Evolutionary conservation across 2,888 invertebrate species (phyloP), one percentile per base, ranked within the genome.

Genomic region (Herminia tarsipennalis): DNA sequence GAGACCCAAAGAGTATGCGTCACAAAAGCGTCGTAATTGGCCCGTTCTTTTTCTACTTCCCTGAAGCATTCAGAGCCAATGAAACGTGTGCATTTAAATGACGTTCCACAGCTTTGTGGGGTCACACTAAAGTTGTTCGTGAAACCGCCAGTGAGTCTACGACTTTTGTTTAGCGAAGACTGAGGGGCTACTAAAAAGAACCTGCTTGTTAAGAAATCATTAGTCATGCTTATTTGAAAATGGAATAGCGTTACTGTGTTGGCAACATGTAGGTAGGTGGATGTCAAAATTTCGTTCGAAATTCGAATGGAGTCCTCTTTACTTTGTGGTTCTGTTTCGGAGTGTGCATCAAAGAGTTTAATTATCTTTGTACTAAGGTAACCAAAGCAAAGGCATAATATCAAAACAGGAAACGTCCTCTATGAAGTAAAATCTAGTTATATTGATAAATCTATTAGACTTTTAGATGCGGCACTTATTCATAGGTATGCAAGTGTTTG

Each of bases 21-120:
- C 83, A 90, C 90, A 91, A 91, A 89, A 84, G 90, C 87, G 81
- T 79, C 83, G 88, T 91, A 91, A 91, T 90, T 91, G 91, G 90
- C 90, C 82, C 88, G 88, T 88, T 88, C 90, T 91, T 90, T 89
- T 89, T 87, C 86, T 86, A 87, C 88, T 89, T 87, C 86, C 87
- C 88, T 84, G 85, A 86, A 90, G 88, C 89, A 90, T 91, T 91
- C 88, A 88, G 83, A 89, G 81, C 89, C 90, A 90, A 91, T 91
- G 91, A 91, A 88, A 90, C 91, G 91, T 91, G 90, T 89, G 91
- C 91, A 90, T 90, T 91, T 91, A 91, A 91, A 91, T 90, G 90
- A 91, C 89, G 88, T 88, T 82, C 87, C 82, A 75, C 75, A 68
- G 86, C 90, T 91, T 90, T 90, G 90, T 90, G 88, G 88, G 87